These are phyloP conservation scores for Todiramphus saurophagus DNA, from an alignment of 2,113 vertebrate species.

Conservation along the genomic window DNA sequence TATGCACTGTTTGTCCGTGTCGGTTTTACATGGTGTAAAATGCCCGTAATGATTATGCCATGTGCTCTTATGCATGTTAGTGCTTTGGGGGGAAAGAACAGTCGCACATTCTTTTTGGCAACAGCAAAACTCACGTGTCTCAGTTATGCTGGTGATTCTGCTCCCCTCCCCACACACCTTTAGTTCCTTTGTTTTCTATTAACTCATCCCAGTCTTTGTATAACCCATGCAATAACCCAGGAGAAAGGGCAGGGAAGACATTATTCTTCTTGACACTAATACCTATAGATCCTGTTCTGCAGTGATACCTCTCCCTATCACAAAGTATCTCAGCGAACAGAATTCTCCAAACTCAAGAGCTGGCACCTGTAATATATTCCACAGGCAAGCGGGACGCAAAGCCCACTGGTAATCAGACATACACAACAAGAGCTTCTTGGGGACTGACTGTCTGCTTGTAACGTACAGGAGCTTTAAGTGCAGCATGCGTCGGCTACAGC, in stretches of 20 bases:
- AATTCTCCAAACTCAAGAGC: slow-evolving; percentile 53
- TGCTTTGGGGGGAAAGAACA: slow-evolving; percentile 25
- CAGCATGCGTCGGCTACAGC: neutral
- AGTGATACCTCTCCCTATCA: slow-evolving; percentile 54
- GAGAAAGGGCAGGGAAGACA: slow-evolving; percentile 73
- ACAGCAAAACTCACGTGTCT: neutral
- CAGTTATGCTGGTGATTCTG: neutral
- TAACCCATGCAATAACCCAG: slow-evolving; percentile 65
- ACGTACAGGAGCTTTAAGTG: neutral
- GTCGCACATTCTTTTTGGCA: neutral
- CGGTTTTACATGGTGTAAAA: neutral
- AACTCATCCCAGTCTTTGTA: slow-evolving; percentile 63
- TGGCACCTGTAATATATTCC: slow-evolving; percentile 53
- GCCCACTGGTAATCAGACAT: slow-evolving; percentile 31
- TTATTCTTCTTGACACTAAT: slow-evolving; percentile 76
- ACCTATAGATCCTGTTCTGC: slow-evolving; percentile 64
- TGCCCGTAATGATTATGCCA: neutral
- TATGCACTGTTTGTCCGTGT: neutral
- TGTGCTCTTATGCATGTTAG: neutral
- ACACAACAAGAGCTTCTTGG: neutral
- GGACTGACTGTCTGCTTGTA: neutral
- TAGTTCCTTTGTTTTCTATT: slow-evolving; percentile 70
- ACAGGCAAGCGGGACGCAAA: neutral
- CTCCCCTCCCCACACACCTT: slow-evolving; percentile 4
- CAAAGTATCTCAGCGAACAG: slow-evolving; percentile 49